phyloP scores from a whole-genome alignment of 2,888 invertebrate genomes.

The Siphlonurus alternatus region DNA sequence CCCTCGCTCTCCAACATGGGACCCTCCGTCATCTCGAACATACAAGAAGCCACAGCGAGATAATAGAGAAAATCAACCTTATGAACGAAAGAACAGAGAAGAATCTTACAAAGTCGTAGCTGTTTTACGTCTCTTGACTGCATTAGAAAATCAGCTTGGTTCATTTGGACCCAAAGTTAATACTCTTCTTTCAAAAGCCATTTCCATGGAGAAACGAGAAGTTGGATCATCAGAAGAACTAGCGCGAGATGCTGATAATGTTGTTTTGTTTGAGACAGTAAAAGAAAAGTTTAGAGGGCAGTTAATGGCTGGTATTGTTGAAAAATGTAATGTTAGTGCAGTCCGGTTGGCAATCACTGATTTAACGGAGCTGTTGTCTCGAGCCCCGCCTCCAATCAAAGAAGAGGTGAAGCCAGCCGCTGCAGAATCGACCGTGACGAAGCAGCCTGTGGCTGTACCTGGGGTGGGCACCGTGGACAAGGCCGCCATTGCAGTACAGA shows the following conservation, averaged over 20 bases:
- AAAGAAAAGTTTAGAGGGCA: constrained; percentile 74
- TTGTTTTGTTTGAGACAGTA: constrained; percentile 64
- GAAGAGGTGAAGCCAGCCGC: constrained; percentile 2
- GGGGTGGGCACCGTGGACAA: constrained; percentile 61
- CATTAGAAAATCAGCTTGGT: constrained; percentile 68
- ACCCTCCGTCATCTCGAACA: not conserved
- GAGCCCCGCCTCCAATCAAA: constrained; percentile 28
- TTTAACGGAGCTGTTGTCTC: constrained; percentile 54
- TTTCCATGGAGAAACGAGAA: constrained; percentile 55
- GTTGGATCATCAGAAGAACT: constrained; percentile 61
- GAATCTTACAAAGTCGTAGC: constrained; percentile 36
- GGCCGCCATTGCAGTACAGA: constrained; percentile 60
- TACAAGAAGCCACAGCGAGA: not conserved
- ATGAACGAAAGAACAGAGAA: not conserved
- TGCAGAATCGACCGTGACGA: not conserved
- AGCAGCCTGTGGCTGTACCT: constrained; percentile 36
- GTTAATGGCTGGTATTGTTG: constrained; percentile 49
- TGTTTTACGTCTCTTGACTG: constrained; percentile 56
- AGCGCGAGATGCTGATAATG: constrained; percentile 45
- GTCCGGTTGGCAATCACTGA: constrained; percentile 58
- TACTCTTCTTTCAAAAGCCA: constrained; percentile 54
- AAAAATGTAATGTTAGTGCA: constrained; percentile 43
- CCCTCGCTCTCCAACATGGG: not conserved
- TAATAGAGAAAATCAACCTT: not conserved
- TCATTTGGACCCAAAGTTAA: constrained; percentile 66